Evolutionary conservation across 2,888 invertebrate genomes (phyloP), one percentile per base, ranked within the genome.

Genomic region (Mimachlamys varia): DNA sequence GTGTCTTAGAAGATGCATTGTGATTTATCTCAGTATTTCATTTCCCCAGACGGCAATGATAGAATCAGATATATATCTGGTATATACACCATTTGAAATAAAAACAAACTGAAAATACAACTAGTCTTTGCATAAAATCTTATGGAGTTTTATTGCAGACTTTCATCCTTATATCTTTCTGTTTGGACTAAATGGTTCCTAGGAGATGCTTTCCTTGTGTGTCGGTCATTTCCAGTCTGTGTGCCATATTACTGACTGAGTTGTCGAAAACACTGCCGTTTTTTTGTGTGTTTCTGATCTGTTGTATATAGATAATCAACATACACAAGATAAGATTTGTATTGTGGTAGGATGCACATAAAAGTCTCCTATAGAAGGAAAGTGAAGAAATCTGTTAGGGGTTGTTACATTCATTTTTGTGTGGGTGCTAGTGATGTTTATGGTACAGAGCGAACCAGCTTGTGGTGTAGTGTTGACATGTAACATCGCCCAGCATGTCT

Each of bases 401-500:
- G 33, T 13, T 76, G 10, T 4, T 58, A 7, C 22, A 7, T 76
- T 33, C 27, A 76, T 76, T 76, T 27, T 76, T 76, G 0, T 27
- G 76, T 12, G 27, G 1, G 76, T 76, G 27, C 27, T 13, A 13
- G 33, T 0, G 13, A 76, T 76, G 76, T 76, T 76, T 76, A 76
- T 27, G 33, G 27, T 76, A 15, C 10, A 76, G 76, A 10, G 76
- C 27, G 76, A 7, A 3, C 7, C 44, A n/a, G 62, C n/a, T 53
- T 62, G 62, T 76, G 22, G 27, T 27, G 4, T 27, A 5, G 76
- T 76, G 76, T 76, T 76, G 76, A 76, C 76, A 76, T 27, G 76
- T 76, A 76, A 76, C 76, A 76, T 76, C 76, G 33, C 76, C 27
- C 76, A 76, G 22, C 76, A 27, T 76, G 76, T 76, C 76, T 76